Percentiles rank a stretch among this genome's conserved stretches.
Conservation (phyloP, 2,888 invertebrate genomes). For the Trilocha varians region DNA sequence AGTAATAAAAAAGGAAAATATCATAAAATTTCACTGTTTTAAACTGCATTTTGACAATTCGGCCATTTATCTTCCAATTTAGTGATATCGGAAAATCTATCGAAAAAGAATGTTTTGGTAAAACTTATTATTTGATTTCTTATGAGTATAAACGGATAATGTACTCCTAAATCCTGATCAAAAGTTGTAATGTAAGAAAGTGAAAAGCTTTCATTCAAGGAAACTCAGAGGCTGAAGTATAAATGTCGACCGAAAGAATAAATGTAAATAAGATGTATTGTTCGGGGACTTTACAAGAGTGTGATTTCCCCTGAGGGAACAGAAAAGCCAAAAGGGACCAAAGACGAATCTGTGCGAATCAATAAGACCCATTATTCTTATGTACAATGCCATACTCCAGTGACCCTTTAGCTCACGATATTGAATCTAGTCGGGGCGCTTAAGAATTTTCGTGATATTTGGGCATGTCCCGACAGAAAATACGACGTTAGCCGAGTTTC, state of each 20-base stretch:
- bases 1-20: too few species aligned
- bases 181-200: too few species aligned
- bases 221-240: neutral
- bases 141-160: too few species aligned
- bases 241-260: neutral
- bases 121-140: too few species aligned
- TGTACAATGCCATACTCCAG: slow-evolving; percentile 22
- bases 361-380: slow-evolving; percentile 25
- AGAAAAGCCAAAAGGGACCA: slow-evolving; percentile 2
- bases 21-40: too few species aligned
- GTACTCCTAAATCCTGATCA: too few species aligned
- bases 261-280: neutral
- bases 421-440: slow-evolving; percentile 35
- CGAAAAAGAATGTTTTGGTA: too few species aligned
- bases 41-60: too few species aligned
- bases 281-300: neutral
- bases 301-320: slow-evolving; percentile 1
- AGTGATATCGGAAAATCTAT: too few species aligned
- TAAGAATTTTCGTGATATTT: slow-evolving; percentile 43
- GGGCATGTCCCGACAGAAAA: slow-evolving; percentile 40
- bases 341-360: slow-evolving; percentile 14
- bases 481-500: slow-evolving; percentile 40
- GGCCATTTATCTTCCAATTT: too few species aligned
- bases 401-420: slow-evolving; percentile 27
- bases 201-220: too few species aligned